A percentile compares a stretch with the other conserved stretches of the same genome.
Evolutionary conservation across 1,140 invertebrate species (phyloP).

Genomic region (Procambarus clarkii): DNA sequence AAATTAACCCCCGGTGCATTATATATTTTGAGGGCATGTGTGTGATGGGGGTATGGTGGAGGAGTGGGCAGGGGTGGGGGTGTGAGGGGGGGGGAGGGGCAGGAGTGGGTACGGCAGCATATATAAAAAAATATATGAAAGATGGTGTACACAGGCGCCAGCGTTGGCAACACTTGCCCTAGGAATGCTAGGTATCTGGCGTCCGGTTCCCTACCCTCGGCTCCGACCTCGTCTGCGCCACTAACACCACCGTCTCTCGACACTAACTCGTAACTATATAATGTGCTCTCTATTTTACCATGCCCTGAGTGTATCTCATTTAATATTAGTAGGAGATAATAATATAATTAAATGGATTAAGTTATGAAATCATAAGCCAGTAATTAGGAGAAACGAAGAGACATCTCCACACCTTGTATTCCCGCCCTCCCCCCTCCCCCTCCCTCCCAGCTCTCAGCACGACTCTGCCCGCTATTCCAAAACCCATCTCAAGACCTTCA

Average conservation of each 20-base stretch:
- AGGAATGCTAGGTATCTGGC: constrained; percentile 44
- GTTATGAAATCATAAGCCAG: background rate
- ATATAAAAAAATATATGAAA: too few species aligned
- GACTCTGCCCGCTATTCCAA: background rate
- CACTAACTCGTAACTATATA: too few species aligned
- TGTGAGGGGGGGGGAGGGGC: too few species aligned
- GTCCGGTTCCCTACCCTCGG: background rate
- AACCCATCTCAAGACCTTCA: too few species aligned
- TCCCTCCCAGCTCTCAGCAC: background rate
- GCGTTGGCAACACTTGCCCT: constrained; percentile 37
- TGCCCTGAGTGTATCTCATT: too few species aligned
- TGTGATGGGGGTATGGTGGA: background rate
- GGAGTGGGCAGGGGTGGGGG: background rate
- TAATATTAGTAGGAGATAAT: too few species aligned
- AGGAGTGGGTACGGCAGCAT: too few species aligned
- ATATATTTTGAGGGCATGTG: too few species aligned
- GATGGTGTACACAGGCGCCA: background rate
- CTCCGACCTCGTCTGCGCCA: background rate
- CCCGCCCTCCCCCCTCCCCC: background rate
- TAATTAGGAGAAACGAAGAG: background rate
- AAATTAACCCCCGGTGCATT: too few species aligned
- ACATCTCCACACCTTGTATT: background rate
- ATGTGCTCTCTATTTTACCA: too few species aligned
- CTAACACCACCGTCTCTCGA: too few species aligned
- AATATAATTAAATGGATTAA: too few species aligned